Evolutionary conservation across 1,140 invertebrate species (phyloP), one percentile per base, ranked within the genome.

Genomic region (Magallana gigas): DNA sequence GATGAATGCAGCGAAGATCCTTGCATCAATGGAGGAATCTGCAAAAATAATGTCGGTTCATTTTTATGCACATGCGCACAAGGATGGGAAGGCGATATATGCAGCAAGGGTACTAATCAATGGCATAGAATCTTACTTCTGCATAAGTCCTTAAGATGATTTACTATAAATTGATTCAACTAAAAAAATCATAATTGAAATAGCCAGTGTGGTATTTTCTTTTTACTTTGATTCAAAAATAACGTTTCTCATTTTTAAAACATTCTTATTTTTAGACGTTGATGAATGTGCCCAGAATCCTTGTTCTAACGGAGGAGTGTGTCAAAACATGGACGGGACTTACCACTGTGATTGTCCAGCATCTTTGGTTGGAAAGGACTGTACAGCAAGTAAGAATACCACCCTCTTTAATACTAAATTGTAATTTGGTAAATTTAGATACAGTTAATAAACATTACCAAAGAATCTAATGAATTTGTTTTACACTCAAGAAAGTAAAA

Each of bases 281-380:
- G 64, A 91, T 85, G 86, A 89, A 83, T 91, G 90, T 83, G 56
- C 29, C 9, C 81, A n/a, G 0, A 89, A 89, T 88, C 98, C 98
- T 0, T 99, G 98, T 93, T 96, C 97, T 91, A 98, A 98, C 94
- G 96, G 96, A 29, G 98, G 97, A 0, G 96, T 95, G 4, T 99
- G 98, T 91, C 95, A 95, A 0, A 98, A 99, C 90, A 96, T 97
- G 2, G 98, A 98, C 97, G 96, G 97, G 18, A 97, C 97, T 0
- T 98, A 96, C 92, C 95, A 96, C 7, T 99, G 98, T 94, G 95
- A 96, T 64, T 99, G 98, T 92, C 94, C 96, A 0, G 96, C 97
- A 91, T 97, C 97, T 83, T 99, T 97, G 93, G 96, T 96, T 48
- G 98, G 98, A 57, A 95, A 96, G 48, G 95, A 96, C 87, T 99